Percentiles rank a stretch among this genome's conserved stretches.
Conservation (phyloP, 2,888 invertebrate genomes). For the Lamproptera curius region DNA sequence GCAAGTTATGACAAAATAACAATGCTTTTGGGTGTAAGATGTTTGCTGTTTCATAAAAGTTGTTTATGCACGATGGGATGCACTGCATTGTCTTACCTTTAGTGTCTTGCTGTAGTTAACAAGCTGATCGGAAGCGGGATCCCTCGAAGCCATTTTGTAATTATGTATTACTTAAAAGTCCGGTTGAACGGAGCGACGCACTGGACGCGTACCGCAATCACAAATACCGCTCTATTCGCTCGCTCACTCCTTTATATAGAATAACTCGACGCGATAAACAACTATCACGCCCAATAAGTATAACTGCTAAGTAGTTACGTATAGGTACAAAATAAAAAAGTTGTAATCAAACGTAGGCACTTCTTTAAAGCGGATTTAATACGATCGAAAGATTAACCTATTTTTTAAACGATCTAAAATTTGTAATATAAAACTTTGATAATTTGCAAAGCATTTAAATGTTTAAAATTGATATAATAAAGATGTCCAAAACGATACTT, state of each 20-base stretch:
- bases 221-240: conserved; percentile 43
- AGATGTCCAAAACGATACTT: too few species aligned
- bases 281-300: conserved; percentile 49
- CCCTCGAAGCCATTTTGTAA: conserved; percentile 68
- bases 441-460: too few species aligned
- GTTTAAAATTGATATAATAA: too few species aligned
- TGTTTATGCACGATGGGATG: too few species aligned
- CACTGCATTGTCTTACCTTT: conserved; percentile 65
- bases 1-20: too few species aligned
- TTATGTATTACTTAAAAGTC: conserved; percentile 7
- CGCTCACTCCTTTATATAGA: conserved; percentile 14
- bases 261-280: conserved; percentile 46
- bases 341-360: not conserved
- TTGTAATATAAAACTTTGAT: too few species aligned
- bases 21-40: too few species aligned
- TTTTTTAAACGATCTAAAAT: too few species aligned
- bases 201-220: conserved; percentile 47
- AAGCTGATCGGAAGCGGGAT: conserved; percentile 81
- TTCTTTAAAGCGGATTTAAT: too few species aligned
- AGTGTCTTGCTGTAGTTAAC: conserved; percentile 77
- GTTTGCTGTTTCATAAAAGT: too few species aligned
- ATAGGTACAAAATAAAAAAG: not conserved
- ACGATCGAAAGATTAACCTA: too few species aligned
- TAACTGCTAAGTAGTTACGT: conserved; percentile 24
- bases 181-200: conserved; percentile 45